A percentile compares a stretch with the other conserved stretches of the same genome.
Evolutionary conservation across 2,113 vertebrate genomes (phyloP).

Genomic region (Mola mola): DNA sequence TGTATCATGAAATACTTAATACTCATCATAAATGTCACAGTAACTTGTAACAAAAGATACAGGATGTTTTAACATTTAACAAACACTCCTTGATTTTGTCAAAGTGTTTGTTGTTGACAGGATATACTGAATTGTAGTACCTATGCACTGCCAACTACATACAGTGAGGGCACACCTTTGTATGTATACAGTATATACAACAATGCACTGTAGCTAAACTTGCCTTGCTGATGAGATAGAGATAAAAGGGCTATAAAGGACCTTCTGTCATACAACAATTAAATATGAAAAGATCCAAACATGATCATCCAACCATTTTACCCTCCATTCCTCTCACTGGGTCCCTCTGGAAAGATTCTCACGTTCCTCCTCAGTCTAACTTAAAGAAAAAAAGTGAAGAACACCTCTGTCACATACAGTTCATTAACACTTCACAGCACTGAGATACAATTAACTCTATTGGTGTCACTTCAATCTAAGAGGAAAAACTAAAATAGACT

Average conservation of each 20-base stretch:
- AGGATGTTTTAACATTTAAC: no score
- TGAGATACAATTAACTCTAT: neutral
- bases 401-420: conserved; percentile 22
- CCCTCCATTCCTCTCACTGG: conserved; percentile 13
- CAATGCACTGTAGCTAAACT: no score
- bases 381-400: conserved; percentile 14
- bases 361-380: conserved; percentile 10
- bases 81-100: no score
- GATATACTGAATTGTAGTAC: no score
- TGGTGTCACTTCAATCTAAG: neutral
- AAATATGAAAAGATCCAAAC: conserved; percentile 45
- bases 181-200: no score
- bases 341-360: conserved; percentile 4
- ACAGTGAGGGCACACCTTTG: no score
- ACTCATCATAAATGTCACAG: no score
- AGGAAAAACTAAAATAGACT: neutral
- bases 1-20: no score
- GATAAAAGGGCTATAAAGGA: conserved; percentile 25
- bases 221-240: no score
- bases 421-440: conserved; percentile 19
- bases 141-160: no score
- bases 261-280: conserved; percentile 34
- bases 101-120: no score
- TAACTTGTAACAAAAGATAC: no score
- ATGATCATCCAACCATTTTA: conserved; percentile 42